These are phyloP conservation scores for Melikaiella ostensackeni DNA, from an alignment of 2,888 invertebrate genomes.

Conservation along the genomic window DNA sequence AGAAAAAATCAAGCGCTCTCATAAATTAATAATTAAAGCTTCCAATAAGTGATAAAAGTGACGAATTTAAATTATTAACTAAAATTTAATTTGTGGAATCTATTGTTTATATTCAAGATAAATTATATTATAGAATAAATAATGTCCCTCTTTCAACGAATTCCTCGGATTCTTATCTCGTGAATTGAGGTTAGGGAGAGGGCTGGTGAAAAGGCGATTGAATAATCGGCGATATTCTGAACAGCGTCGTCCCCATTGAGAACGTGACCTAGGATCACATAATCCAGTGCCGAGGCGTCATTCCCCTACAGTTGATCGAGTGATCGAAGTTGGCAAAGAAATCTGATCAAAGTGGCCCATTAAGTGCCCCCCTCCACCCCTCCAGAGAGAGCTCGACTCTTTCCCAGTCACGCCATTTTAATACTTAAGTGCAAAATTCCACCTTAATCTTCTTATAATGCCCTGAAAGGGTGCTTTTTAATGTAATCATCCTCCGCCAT, in stretches of 20 bases:
- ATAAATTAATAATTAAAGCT: too few species aligned
- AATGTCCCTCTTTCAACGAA: background rate
- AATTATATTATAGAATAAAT: background rate
- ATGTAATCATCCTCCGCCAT: background rate
- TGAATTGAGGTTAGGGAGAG: background rate
- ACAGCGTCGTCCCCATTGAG: constrained; percentile 3
- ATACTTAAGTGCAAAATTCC: background rate
- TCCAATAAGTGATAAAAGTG: too few species aligned
- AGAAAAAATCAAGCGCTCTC: too few species aligned
- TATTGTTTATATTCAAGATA: background rate
- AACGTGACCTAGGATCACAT: constrained; percentile 7
- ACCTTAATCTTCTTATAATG: background rate
- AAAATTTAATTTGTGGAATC: too few species aligned
- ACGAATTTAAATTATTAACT: too few species aligned
- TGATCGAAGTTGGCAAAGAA: constrained; percentile 28
- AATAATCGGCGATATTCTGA: constrained; percentile 3
- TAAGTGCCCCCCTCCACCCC: background rate
- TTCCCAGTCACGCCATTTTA: background rate
- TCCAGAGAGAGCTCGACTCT: background rate
- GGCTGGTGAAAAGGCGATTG: constrained; percentile 3
- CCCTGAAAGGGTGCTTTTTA: background rate
- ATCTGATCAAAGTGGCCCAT: constrained; percentile 23
- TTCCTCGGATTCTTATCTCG: background rate
- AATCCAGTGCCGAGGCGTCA: background rate
- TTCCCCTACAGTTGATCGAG: background rate